A percentile compares a stretch with the other conserved stretches of the same genome.
phyloP scores from a whole-genome alignment of 2,888 invertebrate genomes.

The Heliconius cydno region DNA sequence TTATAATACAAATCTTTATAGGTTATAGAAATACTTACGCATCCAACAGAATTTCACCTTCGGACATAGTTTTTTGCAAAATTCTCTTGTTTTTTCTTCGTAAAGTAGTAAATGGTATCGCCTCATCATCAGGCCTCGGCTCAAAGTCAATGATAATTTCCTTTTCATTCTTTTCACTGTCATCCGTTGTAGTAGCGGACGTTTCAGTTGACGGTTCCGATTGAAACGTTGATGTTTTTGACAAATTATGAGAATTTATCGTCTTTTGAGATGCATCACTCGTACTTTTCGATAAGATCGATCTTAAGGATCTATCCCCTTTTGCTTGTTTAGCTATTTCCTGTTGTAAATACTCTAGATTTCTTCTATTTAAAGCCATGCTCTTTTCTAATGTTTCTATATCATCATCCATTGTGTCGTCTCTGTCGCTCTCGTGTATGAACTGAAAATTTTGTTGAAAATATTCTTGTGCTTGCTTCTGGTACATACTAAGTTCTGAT shows the following conservation, averaged over 20 bases:
- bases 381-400: conserved; percentile 81
- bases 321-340: conserved; percentile 80
- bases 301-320: conserved; percentile 69
- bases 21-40: conserved; percentile 65
- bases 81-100: conserved; percentile 78
- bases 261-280: conserved; percentile 77
- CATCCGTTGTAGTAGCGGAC: conserved; percentile 79
- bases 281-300: conserved; percentile 76
- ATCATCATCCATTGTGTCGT: conserved; percentile 80
- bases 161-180: conserved; percentile 86
- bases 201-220: conserved; percentile 82
- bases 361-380: conserved; percentile 79
- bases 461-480: conserved; percentile 78
- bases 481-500: conserved; percentile 73
- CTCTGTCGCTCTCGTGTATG: conserved; percentile 80
- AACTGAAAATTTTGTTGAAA: conserved; percentile 82
- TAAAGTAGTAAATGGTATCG: conserved; percentile 85
- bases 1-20: background rate
- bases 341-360: conserved; percentile 80
- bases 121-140: conserved; percentile 86
- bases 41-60: conserved; percentile 89
- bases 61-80: conserved; percentile 90
- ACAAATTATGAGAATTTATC: conserved; percentile 71
- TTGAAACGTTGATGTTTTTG: conserved; percentile 80
- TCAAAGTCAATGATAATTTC: conserved; percentile 95